Evolutionary conservation across 2,113 vertebrate genomes (phyloP).

Genomic region (Saguinus imperator): DNA sequence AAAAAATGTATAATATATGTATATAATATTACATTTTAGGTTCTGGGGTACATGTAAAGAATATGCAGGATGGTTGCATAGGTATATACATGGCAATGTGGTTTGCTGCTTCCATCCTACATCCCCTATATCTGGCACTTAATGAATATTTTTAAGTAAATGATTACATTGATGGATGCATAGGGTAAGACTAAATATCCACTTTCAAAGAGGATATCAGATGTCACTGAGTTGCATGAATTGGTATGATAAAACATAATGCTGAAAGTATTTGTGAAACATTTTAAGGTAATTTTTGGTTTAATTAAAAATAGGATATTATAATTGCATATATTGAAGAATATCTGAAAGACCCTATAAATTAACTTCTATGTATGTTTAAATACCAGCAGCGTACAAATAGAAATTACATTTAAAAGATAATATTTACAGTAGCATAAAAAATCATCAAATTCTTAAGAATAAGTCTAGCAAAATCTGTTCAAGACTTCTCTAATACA

Average conservation of each 20-base stretch:
- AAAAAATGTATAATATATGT: no score
- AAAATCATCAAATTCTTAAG: neutral
- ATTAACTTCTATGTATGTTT: neutral
- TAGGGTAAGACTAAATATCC: neutral
- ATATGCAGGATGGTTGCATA: no score
- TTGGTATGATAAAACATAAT: neutral
- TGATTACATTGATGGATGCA: neutral
- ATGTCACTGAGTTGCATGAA: neutral
- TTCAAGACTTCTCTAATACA: neutral
- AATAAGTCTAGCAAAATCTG: neutral
- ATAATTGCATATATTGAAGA: neutral
- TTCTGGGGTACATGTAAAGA: no score
- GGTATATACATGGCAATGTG: no score
- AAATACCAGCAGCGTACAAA: neutral
- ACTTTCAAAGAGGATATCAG: neutral
- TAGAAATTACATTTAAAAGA: constrained; percentile 1
- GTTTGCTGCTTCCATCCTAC: no score
- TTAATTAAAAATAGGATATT: constrained; percentile 17
- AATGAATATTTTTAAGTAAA: constrained; percentile 2
- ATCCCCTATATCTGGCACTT: no score
- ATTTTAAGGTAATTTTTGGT: neutral
- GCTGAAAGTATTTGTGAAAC: neutral
- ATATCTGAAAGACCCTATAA: neutral
- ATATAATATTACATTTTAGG: no score
- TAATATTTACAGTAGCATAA: neutral